Base-by-base conservation (phyloP, 2,888 invertebrate genomes). In the Torymus texanus region DNA sequence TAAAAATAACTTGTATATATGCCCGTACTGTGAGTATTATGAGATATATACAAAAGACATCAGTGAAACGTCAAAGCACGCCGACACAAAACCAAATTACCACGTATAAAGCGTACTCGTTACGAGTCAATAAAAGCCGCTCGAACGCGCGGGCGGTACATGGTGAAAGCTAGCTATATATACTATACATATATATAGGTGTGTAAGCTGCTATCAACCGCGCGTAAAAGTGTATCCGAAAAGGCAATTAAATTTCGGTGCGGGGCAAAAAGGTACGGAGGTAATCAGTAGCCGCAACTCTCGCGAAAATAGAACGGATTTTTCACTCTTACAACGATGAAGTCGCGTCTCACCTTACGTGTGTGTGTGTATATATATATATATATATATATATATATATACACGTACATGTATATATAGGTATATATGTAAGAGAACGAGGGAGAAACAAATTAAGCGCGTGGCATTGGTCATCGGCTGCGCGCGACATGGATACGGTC, bases 391-490 rank as follows among this genome's bases (percentile, higher is more conserved):
- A 24, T 24, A 24, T 24, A 24, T 24, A 24, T n/a, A n/a, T n/a
- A n/a, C n/a, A n/a, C n/a, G n/a, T n/a, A n/a, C n/a, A n/a, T n/a
- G n/a, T n/a, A n/a, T n/a, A n/a, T n/a, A n/a, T n/a, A n/a, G n/a
- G n/a, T 24, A 24, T 24, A 24, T 24, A 24, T 29, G 59, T 14
- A 61, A 16, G 14, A n/a, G 53, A 18, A 50, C 21, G 68, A n/a
- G 66, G 8, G 59, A 62, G 72, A 62, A 75, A n/a, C 56, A 67
- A 65, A 71, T 63, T 62, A 65, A 70, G 58, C 61, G 59, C 21
- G 50, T 41, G 63, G 73, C 71, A 68, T 65, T 72, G 79, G 78
- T 63, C 71, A 66, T 77, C 67, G 66, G 71, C n/a, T 75, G n/a
- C n/a, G 8, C 50, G 82, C 58, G 78, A 79, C 80, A 73, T 67